Evolutionary conservation across 2,797 vertebrate species (phyloP).

Genomic region (Carduelis carduelis): DNA sequence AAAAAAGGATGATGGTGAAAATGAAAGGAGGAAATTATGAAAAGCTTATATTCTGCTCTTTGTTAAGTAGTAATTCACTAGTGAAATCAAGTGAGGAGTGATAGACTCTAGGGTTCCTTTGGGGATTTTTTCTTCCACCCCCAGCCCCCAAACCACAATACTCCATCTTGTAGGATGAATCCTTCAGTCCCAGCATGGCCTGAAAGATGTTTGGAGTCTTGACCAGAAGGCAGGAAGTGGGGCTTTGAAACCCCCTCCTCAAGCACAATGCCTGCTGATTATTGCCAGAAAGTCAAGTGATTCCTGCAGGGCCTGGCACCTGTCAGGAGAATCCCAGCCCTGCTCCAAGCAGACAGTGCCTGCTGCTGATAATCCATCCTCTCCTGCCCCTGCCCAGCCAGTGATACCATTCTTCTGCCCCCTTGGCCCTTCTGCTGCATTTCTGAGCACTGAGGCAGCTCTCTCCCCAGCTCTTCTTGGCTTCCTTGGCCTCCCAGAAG

Average conservation of each 20-base stretch:
- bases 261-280: background rate
- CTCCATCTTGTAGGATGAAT: background rate
- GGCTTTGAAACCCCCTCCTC: background rate
- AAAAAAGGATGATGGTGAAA: background rate
- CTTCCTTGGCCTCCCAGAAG: background rate
- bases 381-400: background rate
- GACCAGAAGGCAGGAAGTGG: background rate
- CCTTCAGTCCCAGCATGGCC: background rate
- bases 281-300: background rate
- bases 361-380: background rate
- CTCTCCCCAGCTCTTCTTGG: background rate
- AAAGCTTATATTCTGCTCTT: background rate
- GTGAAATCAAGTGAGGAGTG: background rate
- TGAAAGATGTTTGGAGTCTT: background rate
- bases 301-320: background rate
- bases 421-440: background rate
- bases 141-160: background rate
- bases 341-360: rapidly evolving
- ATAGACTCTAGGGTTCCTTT: background rate
- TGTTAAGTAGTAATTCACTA: background rate
- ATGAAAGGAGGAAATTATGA: background rate
- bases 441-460: background rate
- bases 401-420: background rate
- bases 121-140: background rate
- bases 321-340: background rate